Conservation (phyloP, 1,140 invertebrate species). For the Drosophila punjabiensis region DNA sequence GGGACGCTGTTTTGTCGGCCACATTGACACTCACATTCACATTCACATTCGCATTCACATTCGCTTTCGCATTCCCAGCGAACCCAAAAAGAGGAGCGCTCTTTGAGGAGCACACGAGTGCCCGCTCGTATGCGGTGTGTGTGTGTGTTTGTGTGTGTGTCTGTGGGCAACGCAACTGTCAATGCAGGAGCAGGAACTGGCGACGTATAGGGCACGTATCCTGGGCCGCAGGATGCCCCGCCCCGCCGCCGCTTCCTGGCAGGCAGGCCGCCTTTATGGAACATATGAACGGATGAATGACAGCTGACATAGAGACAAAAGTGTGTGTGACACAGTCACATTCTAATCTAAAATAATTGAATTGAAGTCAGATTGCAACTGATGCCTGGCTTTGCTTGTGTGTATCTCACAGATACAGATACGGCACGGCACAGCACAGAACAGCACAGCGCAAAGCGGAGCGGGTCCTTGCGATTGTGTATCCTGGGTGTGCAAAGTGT, state of each 20-base stretch:
- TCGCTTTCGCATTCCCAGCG: conserved; percentile 3
- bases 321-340: conserved; percentile 81
- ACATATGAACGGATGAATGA: conserved; percentile 80
- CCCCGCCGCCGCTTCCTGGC: conserved; percentile 4
- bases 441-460: conserved; percentile 14
- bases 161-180: conserved; percentile 23
- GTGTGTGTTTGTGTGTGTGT: not conserved
- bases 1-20: conserved; percentile 31
- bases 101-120: conserved; percentile 8
- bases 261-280: conserved; percentile 49
- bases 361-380: conserved; percentile 84
- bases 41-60: not conserved
- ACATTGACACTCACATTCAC: conserved; percentile 29
- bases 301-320: conserved; percentile 83
- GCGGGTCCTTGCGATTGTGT: conserved; percentile 15
- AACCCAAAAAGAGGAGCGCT: conserved; percentile 29
- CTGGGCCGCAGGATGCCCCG: conserved; percentile 46
- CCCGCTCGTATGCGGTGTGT: not conserved
- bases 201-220: conserved; percentile 72
- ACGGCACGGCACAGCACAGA: conserved; percentile 13
- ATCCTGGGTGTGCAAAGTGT: conserved; percentile 57
- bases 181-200: conserved; percentile 48
- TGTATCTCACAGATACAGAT: conserved; percentile 50
- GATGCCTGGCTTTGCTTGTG: conserved; percentile 56
- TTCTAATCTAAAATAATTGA: conserved; percentile 84